Conservation (phyloP, 1,140 invertebrate species). For the Andricus grossulariae region DNA sequence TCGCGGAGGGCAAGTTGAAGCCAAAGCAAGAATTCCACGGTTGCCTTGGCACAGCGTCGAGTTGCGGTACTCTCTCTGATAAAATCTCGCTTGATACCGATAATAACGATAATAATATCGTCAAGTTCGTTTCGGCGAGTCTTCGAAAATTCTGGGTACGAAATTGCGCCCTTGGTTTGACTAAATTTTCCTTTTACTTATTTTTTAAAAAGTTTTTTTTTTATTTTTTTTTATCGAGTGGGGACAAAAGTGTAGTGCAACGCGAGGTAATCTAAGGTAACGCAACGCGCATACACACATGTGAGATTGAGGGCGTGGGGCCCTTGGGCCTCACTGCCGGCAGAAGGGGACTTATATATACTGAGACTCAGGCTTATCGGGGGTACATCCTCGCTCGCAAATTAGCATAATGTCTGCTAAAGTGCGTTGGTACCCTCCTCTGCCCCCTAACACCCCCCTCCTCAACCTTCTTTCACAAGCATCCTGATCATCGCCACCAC, state of each 20-base stretch:
- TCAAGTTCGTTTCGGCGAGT: slow-evolving; percentile 31
- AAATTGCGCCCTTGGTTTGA: slow-evolving; percentile 32
- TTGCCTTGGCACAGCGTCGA: neutral
- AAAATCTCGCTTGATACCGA: slow-evolving; percentile 7
- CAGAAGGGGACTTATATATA: slow-evolving; percentile 50
- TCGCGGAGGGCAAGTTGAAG: neutral
- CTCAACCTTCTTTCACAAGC: slow-evolving; percentile 34
- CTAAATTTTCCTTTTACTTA: neutral
- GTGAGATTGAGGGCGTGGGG: slow-evolving; percentile 74
- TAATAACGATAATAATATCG: slow-evolving; percentile 37
- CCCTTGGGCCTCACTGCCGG: slow-evolving; percentile 68
- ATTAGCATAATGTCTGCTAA: slow-evolving; percentile 76
- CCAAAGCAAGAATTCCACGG: neutral
- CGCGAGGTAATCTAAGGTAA: neutral
- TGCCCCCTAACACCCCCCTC: slow-evolving; percentile 23
- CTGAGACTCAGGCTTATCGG: slow-evolving; percentile 68
- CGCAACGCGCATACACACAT: slow-evolving; percentile 34
- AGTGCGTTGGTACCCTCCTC: slow-evolving; percentile 69
- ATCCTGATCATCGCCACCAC: slow-evolving; percentile 46
- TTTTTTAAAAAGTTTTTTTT: neutral
- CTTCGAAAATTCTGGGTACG: slow-evolving; percentile 16
- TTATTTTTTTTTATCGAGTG: neutral
- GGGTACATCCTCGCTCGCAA: slow-evolving; percentile 73
- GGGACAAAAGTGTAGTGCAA: slow-evolving; percentile 27
- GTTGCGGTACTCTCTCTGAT: neutral